Conservation (phyloP, 2,888 invertebrate genomes). For the Standfussiana lucernea region DNA sequence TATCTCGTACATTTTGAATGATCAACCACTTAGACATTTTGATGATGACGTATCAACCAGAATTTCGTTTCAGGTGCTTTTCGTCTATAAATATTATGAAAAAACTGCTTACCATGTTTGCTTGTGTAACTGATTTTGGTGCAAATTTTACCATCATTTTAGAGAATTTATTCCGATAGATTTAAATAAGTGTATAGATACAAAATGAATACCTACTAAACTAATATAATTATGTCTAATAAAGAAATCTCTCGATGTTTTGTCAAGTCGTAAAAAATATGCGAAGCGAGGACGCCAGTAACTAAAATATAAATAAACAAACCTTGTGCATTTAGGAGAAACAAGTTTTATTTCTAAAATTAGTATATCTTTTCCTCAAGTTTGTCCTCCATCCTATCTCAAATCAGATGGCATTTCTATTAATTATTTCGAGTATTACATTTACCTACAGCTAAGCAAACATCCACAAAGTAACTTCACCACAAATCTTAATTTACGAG, state of each 20-base stretch:
- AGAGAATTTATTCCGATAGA: not conserved
- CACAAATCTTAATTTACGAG: not conserved
- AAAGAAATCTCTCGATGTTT: not conserved
- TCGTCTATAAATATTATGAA: not conserved
- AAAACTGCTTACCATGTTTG: not conserved
- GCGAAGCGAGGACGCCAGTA: not conserved
- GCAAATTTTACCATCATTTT: not conserved
- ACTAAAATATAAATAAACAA: slow-evolving; percentile 5
- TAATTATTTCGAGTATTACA: not conserved
- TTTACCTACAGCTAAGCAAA: not conserved
- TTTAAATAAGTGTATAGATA: not conserved
- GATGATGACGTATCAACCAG: not conserved
- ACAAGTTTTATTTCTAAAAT: not conserved
- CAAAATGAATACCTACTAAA: not conserved
- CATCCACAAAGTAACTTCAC: not conserved
- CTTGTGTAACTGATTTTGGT: not conserved
- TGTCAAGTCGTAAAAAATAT: not conserved
- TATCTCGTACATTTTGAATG: not conserved
- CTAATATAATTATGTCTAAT: not conserved
- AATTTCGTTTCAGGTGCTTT: not conserved
- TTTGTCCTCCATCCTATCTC: not conserved
- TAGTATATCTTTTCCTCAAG: not conserved
- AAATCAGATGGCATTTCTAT: not conserved
- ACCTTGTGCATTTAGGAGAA: not conserved
- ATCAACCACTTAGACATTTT: too few relatives aligned